phyloP scores from a whole-genome alignment of 2,888 invertebrate genomes.

The Alloplasta piceator region DNA sequence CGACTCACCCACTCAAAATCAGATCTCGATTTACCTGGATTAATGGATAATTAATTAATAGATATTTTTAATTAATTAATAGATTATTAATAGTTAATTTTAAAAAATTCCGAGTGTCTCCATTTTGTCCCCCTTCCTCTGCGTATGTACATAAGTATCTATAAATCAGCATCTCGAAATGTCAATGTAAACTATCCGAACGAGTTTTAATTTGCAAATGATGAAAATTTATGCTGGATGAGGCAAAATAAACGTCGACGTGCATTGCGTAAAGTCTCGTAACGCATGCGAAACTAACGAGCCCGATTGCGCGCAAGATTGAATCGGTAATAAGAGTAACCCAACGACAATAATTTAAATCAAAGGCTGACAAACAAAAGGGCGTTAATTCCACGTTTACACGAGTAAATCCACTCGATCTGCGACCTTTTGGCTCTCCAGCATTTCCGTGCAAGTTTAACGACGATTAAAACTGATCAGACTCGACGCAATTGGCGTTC shows the following conservation, averaged over 20 bases:
- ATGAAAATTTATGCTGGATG: conserved; percentile 18
- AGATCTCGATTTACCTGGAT: no score
- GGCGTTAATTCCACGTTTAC: no score
- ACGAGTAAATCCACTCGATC: no score
- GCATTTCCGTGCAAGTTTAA: not conserved
- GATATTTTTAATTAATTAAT: no score
- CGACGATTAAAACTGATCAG: conserved; percentile 18
- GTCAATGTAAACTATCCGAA: conserved; percentile 18
- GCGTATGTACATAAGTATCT: not conserved
- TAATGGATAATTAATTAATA: no score
- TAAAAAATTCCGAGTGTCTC: no score
- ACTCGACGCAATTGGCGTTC: not conserved
- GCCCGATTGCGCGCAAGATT: not conserved
- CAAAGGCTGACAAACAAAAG: no score
- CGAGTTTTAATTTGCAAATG: conserved; percentile 38
- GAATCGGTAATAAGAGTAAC: conserved; percentile 8
- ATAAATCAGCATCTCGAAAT: not conserved
- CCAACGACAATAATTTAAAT: no score
- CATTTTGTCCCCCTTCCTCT: no score
- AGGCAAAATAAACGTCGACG: conserved; percentile 2
- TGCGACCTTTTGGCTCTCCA: no score
- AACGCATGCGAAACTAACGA: not conserved
- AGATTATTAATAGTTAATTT: no score
- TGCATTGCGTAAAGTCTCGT: conserved; percentile 18
- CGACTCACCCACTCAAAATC: no score